Conservation (phyloP, 2,888 invertebrate genomes). For the Nasonovia ribisnigri region DNA sequence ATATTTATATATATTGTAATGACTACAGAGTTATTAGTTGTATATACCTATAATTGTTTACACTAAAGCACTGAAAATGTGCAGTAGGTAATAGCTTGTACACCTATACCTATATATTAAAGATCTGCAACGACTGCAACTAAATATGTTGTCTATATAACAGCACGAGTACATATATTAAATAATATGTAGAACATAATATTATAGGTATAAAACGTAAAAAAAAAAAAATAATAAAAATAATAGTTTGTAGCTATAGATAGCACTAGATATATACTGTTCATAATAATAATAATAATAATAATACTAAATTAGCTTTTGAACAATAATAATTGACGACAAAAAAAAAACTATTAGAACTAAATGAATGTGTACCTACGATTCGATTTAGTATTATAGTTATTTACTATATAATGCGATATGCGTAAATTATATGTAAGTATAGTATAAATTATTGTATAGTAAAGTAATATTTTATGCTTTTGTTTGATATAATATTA, state of each 20-base stretch:
- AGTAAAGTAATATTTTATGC: conserved; percentile 28
- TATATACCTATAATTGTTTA: too few species aligned
- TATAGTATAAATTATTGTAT: not conserved
- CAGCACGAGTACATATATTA: not conserved
- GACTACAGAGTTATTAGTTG: not conserved
- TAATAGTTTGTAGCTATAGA: too few species aligned
- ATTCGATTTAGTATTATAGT: not conserved
- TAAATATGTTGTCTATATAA: not conserved
- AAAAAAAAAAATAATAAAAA: too few species aligned
- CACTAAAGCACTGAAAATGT: not conserved
- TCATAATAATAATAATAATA: not conserved
- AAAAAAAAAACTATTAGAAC: not conserved
- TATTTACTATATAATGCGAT: not conserved
- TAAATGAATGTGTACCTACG: not conserved
- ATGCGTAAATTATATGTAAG: not conserved
- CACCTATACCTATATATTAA: too few species aligned
- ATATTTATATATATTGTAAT: not conserved
- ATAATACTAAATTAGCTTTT: not conserved
- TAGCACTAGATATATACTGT: too few species aligned
- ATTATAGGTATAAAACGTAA: too few species aligned
- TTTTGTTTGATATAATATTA: conserved; percentile 50
- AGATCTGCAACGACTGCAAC: not conserved
- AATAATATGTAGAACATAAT: not conserved
- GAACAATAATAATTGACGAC: not conserved
- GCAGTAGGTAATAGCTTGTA: too few species aligned